A percentile compares a stretch with the other conserved stretches of the same genome.
Conservation (phyloP, 2,888 invertebrate species). For the Stegana nigrithorax region DNA sequence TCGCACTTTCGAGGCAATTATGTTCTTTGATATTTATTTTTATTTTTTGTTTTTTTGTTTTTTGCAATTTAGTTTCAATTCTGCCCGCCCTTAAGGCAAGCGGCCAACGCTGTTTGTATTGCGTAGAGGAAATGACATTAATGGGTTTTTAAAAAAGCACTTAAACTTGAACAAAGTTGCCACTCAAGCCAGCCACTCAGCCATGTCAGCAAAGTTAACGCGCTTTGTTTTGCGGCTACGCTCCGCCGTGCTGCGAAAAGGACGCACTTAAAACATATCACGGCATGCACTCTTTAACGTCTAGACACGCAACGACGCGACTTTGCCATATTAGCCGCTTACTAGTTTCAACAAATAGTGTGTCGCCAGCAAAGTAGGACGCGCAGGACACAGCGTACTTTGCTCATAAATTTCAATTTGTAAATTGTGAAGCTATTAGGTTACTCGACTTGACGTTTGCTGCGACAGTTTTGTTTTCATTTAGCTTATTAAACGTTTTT, state of each 20-base stretch:
- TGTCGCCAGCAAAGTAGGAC: too few species aligned
- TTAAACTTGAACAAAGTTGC: conserved; percentile 51
- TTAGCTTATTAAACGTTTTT: too few species aligned
- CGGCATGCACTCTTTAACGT: not conserved
- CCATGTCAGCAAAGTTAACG: too few species aligned
- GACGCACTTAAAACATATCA: not conserved
- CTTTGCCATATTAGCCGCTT: too few species aligned
- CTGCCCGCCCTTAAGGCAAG: too few species aligned
- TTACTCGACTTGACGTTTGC: conserved; percentile 38
- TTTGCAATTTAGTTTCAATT: too few species aligned
- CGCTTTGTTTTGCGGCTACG: too few species aligned
- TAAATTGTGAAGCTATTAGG: conserved; percentile 54
- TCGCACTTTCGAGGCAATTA: too few species aligned
- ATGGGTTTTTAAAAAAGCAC: conserved; percentile 58
- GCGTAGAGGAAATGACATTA: conserved; percentile 49
- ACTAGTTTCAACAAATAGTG: too few species aligned
- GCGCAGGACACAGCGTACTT: not conserved
- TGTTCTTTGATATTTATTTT: too few species aligned
- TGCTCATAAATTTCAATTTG: conserved; percentile 57
- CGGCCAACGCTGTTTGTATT: not conserved
- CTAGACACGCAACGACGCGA: not conserved
- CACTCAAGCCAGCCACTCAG: not conserved
- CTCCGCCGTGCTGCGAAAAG: not conserved
- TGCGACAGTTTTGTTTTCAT: too few species aligned
- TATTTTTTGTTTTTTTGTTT: too few species aligned